Percentiles rank a stretch among this genome's conserved stretches.
These are phyloP conservation scores for Actinia equina DNA, from an alignment of 64 coral and sea anemone species.

Conservation along the genomic window DNA sequence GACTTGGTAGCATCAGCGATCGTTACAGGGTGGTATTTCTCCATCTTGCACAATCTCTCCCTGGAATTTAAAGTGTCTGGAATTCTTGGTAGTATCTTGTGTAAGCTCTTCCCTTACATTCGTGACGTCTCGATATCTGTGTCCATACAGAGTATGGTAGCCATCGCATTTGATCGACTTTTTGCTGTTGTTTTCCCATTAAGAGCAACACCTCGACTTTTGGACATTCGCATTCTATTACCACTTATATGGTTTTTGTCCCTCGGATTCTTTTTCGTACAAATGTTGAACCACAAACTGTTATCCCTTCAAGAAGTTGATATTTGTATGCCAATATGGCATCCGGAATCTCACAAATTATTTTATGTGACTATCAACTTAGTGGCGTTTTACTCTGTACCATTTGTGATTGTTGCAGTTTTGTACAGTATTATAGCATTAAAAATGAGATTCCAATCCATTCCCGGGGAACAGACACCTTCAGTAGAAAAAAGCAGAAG, in stretches of 20 bases:
- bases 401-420: background rate
- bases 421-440: background rate
- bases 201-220: too few relatives aligned
- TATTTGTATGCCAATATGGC: background rate
- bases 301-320: background rate
- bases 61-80: background rate
- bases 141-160: too few relatives aligned
- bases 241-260: too few relatives aligned
- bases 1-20: background rate
- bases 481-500: background rate
- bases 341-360: background rate
- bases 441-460: background rate
- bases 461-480: background rate
- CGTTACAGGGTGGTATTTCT: conserved; percentile 13
- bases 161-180: too few relatives aligned
- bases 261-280: background rate
- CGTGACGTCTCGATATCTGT: too few relatives aligned
- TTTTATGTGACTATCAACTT: background rate
- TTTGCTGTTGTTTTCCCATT: too few relatives aligned
- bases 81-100: conserved; percentile 2
- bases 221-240: too few relatives aligned
- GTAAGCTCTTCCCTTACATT: background rate
- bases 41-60: too few relatives aligned
- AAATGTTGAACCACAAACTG: background rate
- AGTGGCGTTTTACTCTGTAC: background rate